These are phyloP conservation scores for Novumbra hubbsi DNA, from an alignment of 2,797 vertebrate genomes.

Conservation along the genomic window DNA sequence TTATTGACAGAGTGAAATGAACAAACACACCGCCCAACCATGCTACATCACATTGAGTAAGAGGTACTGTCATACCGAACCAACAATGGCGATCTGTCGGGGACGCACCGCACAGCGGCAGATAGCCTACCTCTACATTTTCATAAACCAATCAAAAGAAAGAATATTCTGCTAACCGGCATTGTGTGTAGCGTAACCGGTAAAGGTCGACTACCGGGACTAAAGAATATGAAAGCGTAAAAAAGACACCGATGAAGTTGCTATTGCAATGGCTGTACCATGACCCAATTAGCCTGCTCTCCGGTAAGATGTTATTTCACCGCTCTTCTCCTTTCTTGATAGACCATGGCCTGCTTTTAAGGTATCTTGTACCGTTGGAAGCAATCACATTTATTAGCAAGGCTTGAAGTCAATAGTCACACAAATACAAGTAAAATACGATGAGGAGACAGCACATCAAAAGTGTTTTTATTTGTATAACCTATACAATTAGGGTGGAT, in stretches of 20 bases:
- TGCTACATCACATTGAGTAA: conserved; percentile 70
- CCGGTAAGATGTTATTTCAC: conserved; percentile 72
- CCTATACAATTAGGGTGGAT: conserved; percentile 37
- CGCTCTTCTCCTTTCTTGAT: conserved; percentile 67
- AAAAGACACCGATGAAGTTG: conserved; percentile 72
- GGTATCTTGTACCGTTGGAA: conserved; percentile 64
- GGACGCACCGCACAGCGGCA: conserved; percentile 45
- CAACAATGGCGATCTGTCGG: conserved; percentile 57
- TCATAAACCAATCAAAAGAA: conserved; percentile 56
- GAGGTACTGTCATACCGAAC: conserved; percentile 70
- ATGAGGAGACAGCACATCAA: conserved; percentile 43
- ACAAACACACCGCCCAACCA: conserved; percentile 70
- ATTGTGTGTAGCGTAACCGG: conserved; percentile 1
- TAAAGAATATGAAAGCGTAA: conserved; percentile 65
- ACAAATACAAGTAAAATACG: conserved; percentile 50
- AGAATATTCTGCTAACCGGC: conserved; percentile 48
- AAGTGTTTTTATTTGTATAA: conserved; percentile 21
- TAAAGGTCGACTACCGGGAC: conserved; percentile 58
- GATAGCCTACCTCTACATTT: conserved; percentile 39
- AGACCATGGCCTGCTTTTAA: conserved; percentile 69
- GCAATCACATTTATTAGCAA: conserved; percentile 68
- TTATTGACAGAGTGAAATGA: conserved; percentile 74
- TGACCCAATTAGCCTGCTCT: conserved; percentile 72
- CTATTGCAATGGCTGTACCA: conserved; percentile 75
- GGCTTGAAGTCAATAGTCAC: conserved; percentile 62